Base-by-base conservation (phyloP, 2,888 invertebrate genomes). In the Caenorhabditis sp. region DNA sequence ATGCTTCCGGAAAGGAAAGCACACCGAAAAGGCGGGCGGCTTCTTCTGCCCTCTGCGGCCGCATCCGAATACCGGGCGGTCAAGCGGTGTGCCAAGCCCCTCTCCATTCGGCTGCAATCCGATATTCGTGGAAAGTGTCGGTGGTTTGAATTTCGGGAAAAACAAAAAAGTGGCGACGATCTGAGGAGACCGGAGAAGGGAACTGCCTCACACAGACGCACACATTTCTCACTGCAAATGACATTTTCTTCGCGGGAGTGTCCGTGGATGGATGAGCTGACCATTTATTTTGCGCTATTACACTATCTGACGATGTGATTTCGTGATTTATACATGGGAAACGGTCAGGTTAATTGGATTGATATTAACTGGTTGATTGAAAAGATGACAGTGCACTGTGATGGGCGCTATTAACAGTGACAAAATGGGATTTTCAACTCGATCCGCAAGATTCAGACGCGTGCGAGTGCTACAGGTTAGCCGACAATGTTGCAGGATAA, bases 401-500 rank as follows among this genome's bases (percentile, higher is more conserved):
- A 43, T 55, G 63, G 45, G 55, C 65, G 20, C 26, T 27, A 11
- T n/a, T 13, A 46, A 22, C 26, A 20, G 32, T 53, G 15, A 41
- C 20, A 59, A 70, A 65, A 27, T 11, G 22, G 61, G 50, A 45
- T 24, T 79, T 81, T 70, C 80, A 82, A 81, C 82, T 81, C 79
- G 75, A 63, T 75, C 79, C 78, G 78, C 80, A 78, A 79, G 80
- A 81, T 79, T 78, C 79, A 79, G 68, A 81, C 79, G 78, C 82
- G 77, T 79, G n/a, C n/a, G 78, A 79, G 82, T 82, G 82, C 80
- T 82, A 82, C n/a, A n/a, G n/a, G n/a, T n/a, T n/a, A n/a, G n/a
- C n/a, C n/a, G n/a, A n/a, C n/a, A 82, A 78, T 80, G 77, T 79
- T 82, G 80, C 82, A 82, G 80, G 80, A 82, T 78, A 73, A 73